Evolutionary conservation across 2,888 invertebrate genomes (phyloP).

Genomic region (Drosophila formosana): DNA sequence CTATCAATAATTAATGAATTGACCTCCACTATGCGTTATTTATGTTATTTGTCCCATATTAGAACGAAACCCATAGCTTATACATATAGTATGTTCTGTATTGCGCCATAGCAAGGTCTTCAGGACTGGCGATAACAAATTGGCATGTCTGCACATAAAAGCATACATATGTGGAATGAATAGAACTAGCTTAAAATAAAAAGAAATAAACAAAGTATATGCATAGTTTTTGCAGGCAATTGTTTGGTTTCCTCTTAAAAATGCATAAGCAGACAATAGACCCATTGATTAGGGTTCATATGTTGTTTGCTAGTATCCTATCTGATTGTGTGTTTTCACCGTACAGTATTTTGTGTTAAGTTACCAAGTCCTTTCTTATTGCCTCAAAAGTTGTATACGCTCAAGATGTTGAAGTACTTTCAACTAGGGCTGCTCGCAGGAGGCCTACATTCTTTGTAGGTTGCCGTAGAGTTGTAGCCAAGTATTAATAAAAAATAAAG

Average conservation of each 20-base stretch:
- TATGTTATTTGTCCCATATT: background rate
- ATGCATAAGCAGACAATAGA: slow-evolving; percentile 65
- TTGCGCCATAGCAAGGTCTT: background rate
- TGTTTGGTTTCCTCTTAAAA: slow-evolving; percentile 29
- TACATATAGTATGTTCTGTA: background rate
- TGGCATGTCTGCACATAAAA: slow-evolving; percentile 14
- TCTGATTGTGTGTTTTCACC: slow-evolving; percentile 33
- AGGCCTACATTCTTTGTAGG: slow-evolving; percentile 31
- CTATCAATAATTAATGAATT: no score
- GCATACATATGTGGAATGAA: background rate
- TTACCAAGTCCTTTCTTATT: slow-evolving; percentile 31
- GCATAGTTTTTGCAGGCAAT: slow-evolving; percentile 14
- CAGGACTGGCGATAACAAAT: slow-evolving; percentile 22
- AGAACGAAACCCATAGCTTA: background rate
- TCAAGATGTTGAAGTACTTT: slow-evolving; percentile 39
- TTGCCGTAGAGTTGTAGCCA: slow-evolving; percentile 12
- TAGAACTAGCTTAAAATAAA: slow-evolving; percentile 8
- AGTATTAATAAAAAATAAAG: background rate
- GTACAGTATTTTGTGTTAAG: slow-evolving; percentile 22
- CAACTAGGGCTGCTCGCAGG: slow-evolving; percentile 58
- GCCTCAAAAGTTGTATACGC: slow-evolving; percentile 56
- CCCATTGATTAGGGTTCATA: slow-evolving; percentile 75
- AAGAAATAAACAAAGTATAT: slow-evolving; percentile 8
- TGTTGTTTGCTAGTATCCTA: slow-evolving; percentile 44
- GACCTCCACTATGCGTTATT: no score